phyloP scores from a whole-genome alignment of 2,797 vertebrate genomes.

The Schizothorax lantsangensis region DNA sequence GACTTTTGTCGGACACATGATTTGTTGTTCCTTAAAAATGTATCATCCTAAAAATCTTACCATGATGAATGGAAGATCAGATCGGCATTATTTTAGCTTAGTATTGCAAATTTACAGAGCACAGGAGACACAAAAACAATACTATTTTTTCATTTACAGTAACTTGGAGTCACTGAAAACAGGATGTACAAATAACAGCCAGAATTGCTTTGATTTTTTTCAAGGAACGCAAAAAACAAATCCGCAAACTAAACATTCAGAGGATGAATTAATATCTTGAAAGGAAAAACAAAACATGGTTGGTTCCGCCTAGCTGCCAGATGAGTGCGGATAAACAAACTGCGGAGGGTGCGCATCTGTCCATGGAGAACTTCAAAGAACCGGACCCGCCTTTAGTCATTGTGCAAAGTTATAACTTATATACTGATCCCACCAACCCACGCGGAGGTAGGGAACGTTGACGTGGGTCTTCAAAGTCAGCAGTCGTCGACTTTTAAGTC shows the following conservation, averaged over 20 bases:
- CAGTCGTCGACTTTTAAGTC: background rate
- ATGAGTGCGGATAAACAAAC: conserved; percentile 46
- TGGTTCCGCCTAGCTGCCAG: conserved; percentile 45
- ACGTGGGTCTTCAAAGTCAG: conserved; percentile 32
- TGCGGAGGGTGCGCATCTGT: conserved; percentile 34
- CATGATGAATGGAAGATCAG: background rate
- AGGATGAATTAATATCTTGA: conserved; percentile 34
- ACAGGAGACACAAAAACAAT: background rate
- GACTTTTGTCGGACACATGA: background rate
- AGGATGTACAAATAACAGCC: conserved; percentile 25
- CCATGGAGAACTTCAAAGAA: conserved; percentile 36
- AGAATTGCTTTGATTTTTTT: conserved; percentile 36
- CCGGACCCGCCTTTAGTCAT: conserved; percentile 13
- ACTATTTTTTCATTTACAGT: background rate
- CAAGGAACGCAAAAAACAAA: background rate
- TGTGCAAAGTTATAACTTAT: conserved; percentile 38
- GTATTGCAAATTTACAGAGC: conserved; percentile 3
- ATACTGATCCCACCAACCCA: conserved; percentile 11
- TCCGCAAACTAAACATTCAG: conserved; percentile 24
- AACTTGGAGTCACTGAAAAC: background rate
- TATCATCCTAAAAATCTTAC: background rate
- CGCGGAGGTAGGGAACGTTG: background rate
- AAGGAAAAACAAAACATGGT: conserved; percentile 23
- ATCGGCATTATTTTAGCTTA: background rate
- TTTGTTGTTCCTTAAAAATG: background rate